These are phyloP conservation scores for Eristalis tenax DNA, from an alignment of 2,888 invertebrate species.

Conservation along the genomic window DNA sequence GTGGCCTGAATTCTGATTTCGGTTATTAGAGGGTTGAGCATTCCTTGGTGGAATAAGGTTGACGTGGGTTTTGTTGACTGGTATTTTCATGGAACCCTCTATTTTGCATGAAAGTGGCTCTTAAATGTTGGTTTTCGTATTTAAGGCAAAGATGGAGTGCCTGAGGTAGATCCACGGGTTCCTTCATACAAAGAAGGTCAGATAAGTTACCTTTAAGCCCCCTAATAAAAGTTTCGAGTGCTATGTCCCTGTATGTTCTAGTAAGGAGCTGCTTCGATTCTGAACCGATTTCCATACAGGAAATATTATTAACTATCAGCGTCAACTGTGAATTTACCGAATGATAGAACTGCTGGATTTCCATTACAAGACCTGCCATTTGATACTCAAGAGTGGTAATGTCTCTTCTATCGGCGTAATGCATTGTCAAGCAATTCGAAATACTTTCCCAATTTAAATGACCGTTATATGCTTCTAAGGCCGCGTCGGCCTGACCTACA, in stretches of 20 bases:
- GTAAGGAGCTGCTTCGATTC: conserved; percentile 9
- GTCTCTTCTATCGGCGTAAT: conserved; percentile 41
- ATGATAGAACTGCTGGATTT: conserved; percentile 23
- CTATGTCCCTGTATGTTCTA: conserved; percentile 30
- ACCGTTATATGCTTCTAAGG: conserved; percentile 23
- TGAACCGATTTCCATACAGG: conserved; percentile 27
- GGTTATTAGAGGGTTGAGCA: not conserved
- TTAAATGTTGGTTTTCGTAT: conserved; percentile 20
- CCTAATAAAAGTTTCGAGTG: conserved; percentile 36
- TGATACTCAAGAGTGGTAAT: conserved; percentile 33
- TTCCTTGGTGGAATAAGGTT: conserved; percentile 8
- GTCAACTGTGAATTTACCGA: conserved; percentile 31
- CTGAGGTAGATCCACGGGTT: conserved; percentile 20
- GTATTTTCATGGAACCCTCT: not conserved
- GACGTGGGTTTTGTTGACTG: conserved; percentile 12
- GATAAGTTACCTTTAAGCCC: conserved; percentile 34
- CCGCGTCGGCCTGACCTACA: conserved; percentile 16
- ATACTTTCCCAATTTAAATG: conserved; percentile 42
- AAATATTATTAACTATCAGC: conserved; percentile 33
- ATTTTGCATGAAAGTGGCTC: conserved; percentile 9
- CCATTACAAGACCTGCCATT: conserved; percentile 12
- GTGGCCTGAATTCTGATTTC: not conserved
- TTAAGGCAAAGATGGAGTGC: conserved; percentile 26
- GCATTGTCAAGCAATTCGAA: conserved; percentile 22
- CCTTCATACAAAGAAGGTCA: conserved; percentile 31